Conservation (phyloP, 2,113 vertebrate genomes). For the Atlantisia rogersi region DNA sequence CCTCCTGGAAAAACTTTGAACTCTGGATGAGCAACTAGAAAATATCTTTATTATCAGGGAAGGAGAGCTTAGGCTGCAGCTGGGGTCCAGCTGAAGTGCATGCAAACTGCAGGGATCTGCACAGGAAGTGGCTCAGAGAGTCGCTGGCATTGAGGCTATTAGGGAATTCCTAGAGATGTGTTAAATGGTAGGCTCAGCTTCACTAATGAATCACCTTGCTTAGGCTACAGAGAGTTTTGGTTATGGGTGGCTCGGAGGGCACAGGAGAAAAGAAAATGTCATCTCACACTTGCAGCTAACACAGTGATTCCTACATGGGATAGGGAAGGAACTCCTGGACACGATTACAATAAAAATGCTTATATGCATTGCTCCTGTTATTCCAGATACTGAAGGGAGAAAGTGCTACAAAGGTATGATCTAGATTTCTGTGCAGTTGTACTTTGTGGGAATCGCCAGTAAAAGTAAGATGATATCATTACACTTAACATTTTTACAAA, state of each 20-base stretch:
- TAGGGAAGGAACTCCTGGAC: background rate
- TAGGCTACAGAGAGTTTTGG: background rate
- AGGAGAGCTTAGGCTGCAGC: constrained; percentile 4
- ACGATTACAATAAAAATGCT: background rate
- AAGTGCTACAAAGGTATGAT: background rate
- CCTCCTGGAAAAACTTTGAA: constrained; percentile 63
- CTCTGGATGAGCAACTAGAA: constrained; percentile 54
- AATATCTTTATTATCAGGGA: constrained; percentile 28
- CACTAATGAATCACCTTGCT: constrained; percentile 22
- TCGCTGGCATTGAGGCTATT: background rate
- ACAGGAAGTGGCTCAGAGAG: constrained; percentile 41
- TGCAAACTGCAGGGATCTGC: background rate
- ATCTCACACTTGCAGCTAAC: background rate
- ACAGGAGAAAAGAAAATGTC: background rate
- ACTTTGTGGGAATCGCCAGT: background rate
- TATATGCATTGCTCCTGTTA: background rate
- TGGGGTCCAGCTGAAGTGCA: constrained; percentile 23
- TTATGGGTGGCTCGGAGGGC: background rate
- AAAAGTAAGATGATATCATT: background rate
- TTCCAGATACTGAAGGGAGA: background rate
- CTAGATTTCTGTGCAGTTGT: constrained; percentile 4
- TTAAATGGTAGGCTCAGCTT: constrained; percentile 1
- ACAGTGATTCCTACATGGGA: background rate
- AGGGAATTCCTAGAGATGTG: constrained; percentile 51
- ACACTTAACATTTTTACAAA: background rate